These are phyloP conservation scores for Catalaphyllia jardinei DNA, from an alignment of 64 coral and sea anemone species.

Conservation along the genomic window DNA sequence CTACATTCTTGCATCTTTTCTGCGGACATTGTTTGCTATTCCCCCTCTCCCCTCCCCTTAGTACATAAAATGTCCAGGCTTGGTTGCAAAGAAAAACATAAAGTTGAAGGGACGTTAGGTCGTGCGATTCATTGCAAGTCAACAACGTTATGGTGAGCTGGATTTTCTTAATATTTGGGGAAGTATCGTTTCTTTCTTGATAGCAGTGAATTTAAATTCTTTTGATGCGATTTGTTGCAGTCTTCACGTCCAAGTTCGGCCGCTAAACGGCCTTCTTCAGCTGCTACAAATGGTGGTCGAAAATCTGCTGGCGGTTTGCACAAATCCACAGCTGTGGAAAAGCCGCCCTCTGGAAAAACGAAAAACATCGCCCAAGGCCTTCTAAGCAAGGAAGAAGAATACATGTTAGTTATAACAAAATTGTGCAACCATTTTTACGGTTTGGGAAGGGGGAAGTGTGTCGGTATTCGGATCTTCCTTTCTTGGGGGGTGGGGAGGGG, in stretches of 20 bases:
- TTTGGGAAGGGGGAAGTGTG: no score
- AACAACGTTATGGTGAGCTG: no score
- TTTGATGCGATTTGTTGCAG: background rate
- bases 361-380: slow-evolving; percentile 84
- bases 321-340: slow-evolving; percentile 1
- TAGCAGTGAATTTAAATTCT: background rate
- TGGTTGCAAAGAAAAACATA: no score
- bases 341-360: slow-evolving; percentile 77
- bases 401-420: slow-evolving; percentile 69
- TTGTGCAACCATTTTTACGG: no score
- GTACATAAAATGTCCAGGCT: no score
- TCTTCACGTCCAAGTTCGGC: slow-evolving; percentile 30
- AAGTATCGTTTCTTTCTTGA: background rate
- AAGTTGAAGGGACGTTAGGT: no score
- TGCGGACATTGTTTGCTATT: no score
- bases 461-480: no score
- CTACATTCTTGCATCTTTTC: no score
- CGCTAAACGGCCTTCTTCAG: slow-evolving; percentile 22
- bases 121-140: no score
- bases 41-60: no score
- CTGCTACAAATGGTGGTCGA: slow-evolving; percentile 17
- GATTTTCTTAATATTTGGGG: background rate
- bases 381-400: slow-evolving; percentile 95
- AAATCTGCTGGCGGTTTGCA: background rate
- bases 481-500: no score